phyloP scores from a whole-genome alignment of 1,140 invertebrate species.

The Hyphantria cunea region DNA sequence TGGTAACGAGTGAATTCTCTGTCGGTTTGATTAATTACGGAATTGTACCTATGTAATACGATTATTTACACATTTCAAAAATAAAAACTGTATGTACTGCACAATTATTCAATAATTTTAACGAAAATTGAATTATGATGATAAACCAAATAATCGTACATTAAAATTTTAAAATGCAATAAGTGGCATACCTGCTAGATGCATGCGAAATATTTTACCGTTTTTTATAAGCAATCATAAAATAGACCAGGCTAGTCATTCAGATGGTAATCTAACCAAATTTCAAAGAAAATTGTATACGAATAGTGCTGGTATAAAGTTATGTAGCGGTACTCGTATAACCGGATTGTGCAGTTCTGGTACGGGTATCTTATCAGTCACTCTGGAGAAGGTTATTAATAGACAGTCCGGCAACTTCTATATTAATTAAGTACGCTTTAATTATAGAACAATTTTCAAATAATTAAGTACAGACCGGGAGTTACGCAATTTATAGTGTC shows the following conservation, averaged over 20 bases:
- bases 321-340: constrained; percentile 14
- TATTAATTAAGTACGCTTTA: constrained; percentile 3
- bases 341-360: neutral
- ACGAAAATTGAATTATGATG: too few relatives aligned
- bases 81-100: too few relatives aligned
- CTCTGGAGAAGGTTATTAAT: constrained; percentile 8
- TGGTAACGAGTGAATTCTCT: too few relatives aligned
- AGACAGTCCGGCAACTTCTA: constrained; percentile 10
- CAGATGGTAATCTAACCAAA: constrained; percentile 21
- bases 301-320: constrained; percentile 6
- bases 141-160: too few relatives aligned
- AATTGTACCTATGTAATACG: too few relatives aligned
- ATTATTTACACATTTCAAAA: too few relatives aligned
- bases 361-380: constrained; percentile 8
- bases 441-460: neutral
- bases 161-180: too few relatives aligned
- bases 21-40: too few relatives aligned
- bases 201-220: neutral
- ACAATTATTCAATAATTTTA: too few relatives aligned
- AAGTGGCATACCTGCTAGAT: neutral
- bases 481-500: constrained; percentile 1
- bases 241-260: constrained; percentile 6
- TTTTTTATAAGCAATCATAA: constrained; percentile 8
- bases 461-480: neutral
- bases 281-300: constrained; percentile 21